A percentile compares a stretch with the other conserved stretches of the same genome.
Conservation (phyloP, 2,113 vertebrate genomes). For the Oncorhynchus clarkii region DNA sequence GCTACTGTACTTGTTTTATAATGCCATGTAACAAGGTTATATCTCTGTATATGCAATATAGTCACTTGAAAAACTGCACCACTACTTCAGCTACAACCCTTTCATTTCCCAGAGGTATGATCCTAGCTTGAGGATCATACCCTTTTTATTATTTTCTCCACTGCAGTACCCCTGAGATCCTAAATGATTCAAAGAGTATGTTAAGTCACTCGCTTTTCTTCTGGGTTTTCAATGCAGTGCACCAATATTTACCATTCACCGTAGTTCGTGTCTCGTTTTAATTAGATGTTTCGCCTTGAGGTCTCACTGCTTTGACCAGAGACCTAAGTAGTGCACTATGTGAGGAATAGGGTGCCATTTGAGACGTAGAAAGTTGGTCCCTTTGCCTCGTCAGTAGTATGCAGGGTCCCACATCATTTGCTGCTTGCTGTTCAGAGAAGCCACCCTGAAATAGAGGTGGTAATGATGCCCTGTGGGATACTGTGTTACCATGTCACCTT, state of each 20-base stretch:
- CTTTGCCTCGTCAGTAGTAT: conserved; percentile 50
- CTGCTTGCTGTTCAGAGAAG: conserved; percentile 46
- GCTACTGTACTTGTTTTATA: conserved; percentile 58
- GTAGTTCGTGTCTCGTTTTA: too few species aligned
- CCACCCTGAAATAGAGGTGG: conserved; percentile 40
- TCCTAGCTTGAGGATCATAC: not conserved
- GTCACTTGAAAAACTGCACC: too few species aligned
- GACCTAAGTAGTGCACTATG: too few species aligned
- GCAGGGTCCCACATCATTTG: conserved; percentile 55
- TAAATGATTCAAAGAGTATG: not conserved
- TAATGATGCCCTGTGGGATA: conserved; percentile 66
- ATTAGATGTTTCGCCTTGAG: too few species aligned
- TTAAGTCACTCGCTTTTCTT: not conserved
- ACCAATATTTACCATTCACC: not conserved
- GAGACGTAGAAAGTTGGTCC: conserved; percentile 6
- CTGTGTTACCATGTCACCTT: conserved; percentile 61
- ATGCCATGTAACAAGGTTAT: conserved; percentile 25
- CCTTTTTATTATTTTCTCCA: not conserved
- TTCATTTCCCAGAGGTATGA: not conserved
- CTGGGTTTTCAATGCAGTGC: conserved; percentile 29
- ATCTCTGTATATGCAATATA: too few species aligned
- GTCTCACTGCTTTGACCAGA: too few species aligned
- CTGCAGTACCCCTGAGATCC: not conserved
- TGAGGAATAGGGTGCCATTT: too few species aligned
- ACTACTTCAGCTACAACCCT: not conserved